These are phyloP conservation scores for Rhingia campestris DNA, from an alignment of 2,888 invertebrate species.

Conservation along the genomic window DNA sequence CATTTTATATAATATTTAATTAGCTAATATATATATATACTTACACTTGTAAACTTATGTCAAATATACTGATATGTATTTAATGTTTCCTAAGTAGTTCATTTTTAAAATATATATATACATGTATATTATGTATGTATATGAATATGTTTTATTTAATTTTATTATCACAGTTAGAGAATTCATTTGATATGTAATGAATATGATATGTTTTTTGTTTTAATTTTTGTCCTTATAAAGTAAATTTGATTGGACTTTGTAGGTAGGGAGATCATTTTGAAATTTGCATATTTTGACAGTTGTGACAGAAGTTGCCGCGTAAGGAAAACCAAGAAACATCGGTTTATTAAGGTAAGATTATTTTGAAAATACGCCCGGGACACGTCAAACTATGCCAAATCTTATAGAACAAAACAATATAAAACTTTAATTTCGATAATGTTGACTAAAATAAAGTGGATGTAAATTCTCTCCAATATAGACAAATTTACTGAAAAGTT, in stretches of 20 bases:
- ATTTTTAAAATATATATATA: neutral
- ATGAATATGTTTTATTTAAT: conserved; percentile 17
- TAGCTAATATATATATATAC: conserved; percentile 25
- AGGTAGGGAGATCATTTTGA: neutral
- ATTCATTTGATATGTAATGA: conserved; percentile 69
- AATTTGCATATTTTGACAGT: no score
- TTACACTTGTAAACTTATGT: conserved; percentile 24
- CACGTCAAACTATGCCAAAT: no score
- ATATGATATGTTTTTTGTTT: conserved; percentile 71
- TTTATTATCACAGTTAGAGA: conserved; percentile 75
- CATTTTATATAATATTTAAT: conserved; percentile 12
- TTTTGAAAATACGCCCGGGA: no score
- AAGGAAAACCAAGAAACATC: no score
- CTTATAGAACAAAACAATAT: no score
- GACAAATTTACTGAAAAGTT: no score
- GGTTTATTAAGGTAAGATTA: no score
- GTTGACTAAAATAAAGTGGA: no score
- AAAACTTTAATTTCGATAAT: no score
- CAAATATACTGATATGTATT: conserved; percentile 46
- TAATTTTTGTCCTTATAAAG: conserved; percentile 26
- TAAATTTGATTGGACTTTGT: conserved; percentile 8
- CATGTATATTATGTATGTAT: neutral
- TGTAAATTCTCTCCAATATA: no score
- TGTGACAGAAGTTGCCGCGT: no score
- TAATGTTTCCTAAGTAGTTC: conserved; percentile 23